These are phyloP conservation scores for Drosophila macrospina DNA, from an alignment of 2,888 invertebrate species.

Conservation along the genomic window DNA sequence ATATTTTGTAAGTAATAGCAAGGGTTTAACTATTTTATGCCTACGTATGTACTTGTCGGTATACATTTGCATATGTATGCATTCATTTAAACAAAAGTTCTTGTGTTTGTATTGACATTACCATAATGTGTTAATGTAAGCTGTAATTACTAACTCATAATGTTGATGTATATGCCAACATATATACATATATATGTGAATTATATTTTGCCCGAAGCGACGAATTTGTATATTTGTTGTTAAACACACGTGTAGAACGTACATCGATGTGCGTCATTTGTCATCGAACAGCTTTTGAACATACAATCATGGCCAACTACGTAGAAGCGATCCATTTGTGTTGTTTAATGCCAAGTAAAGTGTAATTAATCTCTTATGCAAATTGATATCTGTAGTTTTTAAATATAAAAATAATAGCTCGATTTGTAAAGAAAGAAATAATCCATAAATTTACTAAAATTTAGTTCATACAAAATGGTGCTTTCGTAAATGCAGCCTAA, in stretches of 20 bases:
- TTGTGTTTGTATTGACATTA: not conserved
- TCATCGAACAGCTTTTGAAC: not conserved
- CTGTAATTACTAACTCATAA: not conserved
- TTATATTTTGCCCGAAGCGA: not conserved
- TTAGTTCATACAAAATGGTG: no score
- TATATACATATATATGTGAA: not conserved
- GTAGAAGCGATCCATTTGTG: not conserved
- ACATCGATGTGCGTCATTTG: not conserved
- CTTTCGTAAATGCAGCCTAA: not conserved
- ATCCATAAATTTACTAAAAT: no score
- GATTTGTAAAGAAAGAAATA: no score
- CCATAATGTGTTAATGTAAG: not conserved
- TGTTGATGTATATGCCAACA: no score
- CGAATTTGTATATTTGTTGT: not conserved
- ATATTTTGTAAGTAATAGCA: not conserved
- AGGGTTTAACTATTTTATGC: not conserved
- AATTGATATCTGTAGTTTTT: no score
- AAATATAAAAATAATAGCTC: no score
- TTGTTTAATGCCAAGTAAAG: no score
- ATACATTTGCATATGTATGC: conserved; percentile 7
- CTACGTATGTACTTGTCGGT: not conserved
- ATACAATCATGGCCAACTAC: not conserved
- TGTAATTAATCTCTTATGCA: no score
- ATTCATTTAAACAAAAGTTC: not conserved
- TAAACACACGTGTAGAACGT: conserved; percentile 6